A percentile compares a stretch with the other conserved stretches of the same genome.
Conservation (phyloP, 1,140 invertebrate genomes). For the Diabrotica undecimpunctata region DNA sequence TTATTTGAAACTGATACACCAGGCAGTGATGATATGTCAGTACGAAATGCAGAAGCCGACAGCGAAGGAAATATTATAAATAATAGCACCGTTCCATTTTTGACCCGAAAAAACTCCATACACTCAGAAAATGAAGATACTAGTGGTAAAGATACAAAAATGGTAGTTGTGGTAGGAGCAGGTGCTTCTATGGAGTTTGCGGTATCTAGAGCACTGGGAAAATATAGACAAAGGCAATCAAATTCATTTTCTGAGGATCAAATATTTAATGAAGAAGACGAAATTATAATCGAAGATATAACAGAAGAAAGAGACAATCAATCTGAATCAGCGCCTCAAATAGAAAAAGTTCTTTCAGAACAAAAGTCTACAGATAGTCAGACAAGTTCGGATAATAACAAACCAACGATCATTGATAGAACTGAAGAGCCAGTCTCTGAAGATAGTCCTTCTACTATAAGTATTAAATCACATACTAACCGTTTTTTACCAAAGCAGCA, state of each 20-base stretch:
- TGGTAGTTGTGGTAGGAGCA: conserved; percentile 50
- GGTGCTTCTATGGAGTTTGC: conserved; percentile 77
- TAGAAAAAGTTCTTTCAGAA: conserved; percentile 31
- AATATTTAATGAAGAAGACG: conserved; percentile 50
- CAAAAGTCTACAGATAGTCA: conserved; percentile 48
- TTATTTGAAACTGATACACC: conserved; percentile 46
- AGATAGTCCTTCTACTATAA: conserved; percentile 62
- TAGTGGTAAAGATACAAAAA: conserved; percentile 38
- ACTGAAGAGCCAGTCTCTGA: conserved; percentile 45
- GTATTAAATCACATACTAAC: conserved; percentile 53
- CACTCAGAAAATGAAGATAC: conserved; percentile 53
- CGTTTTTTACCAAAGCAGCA: conserved; percentile 67
- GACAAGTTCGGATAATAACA: conserved; percentile 38
- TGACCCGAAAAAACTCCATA: conserved; percentile 59
- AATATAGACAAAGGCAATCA: conserved; percentile 74
- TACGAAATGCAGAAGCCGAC: conserved; percentile 48
- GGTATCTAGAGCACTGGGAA: conserved; percentile 75
- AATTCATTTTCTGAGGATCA: conserved; percentile 65
- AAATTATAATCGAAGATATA: conserved; percentile 50
- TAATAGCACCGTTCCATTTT: conserved; percentile 62
- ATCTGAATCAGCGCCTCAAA: conserved; percentile 27
- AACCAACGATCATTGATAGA: conserved; percentile 30
- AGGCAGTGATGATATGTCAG: conserved; percentile 50
- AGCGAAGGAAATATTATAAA: conserved; percentile 60
- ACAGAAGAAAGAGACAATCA: conserved; percentile 44